Evolutionary conservation across 2,113 vertebrate genomes (phyloP).

Genomic region (Dicaeum eximium): DNA sequence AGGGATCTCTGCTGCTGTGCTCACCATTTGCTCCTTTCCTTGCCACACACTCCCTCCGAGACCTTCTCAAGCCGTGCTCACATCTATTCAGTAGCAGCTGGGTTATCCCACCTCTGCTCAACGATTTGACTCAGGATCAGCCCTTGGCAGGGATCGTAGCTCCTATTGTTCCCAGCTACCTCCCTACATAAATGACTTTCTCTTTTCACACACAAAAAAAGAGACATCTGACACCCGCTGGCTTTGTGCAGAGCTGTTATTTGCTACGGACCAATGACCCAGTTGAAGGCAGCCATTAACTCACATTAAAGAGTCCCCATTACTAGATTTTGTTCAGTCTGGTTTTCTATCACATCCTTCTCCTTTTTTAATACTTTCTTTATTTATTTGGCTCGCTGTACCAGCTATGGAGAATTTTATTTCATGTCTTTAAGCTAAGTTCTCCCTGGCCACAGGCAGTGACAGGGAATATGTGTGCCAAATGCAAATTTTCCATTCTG

Average conservation of each 20-base stretch:
- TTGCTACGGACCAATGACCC: neutral
- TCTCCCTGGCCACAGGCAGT: neutral
- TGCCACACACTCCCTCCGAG: neutral
- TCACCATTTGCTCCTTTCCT: neutral
- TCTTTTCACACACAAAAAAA: conserved; percentile 8
- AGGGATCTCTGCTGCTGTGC: neutral
- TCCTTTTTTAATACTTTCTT: neutral
- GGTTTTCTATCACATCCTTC: conserved; percentile 5
- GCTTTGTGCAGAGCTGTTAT: conserved; percentile 23
- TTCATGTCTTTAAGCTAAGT: neutral
- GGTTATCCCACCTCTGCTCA: neutral
- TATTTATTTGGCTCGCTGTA: neutral
- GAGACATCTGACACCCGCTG: neutral
- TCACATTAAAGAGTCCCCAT: neutral
- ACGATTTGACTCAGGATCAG: neutral
- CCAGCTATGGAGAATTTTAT: neutral
- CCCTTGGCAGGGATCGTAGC: neutral
- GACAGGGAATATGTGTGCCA: neutral
- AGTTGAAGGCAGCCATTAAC: conserved; percentile 9
- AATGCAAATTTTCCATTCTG: neutral
- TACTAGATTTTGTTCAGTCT: neutral
- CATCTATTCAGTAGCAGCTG: neutral
- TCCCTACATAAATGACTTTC: conserved; percentile 11
- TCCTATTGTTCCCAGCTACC: neutral
- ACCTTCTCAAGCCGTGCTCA: neutral